These are phyloP conservation scores for Oreamnos americanus DNA, from an alignment of 2,113 vertebrate genomes.

Conservation along the genomic window DNA sequence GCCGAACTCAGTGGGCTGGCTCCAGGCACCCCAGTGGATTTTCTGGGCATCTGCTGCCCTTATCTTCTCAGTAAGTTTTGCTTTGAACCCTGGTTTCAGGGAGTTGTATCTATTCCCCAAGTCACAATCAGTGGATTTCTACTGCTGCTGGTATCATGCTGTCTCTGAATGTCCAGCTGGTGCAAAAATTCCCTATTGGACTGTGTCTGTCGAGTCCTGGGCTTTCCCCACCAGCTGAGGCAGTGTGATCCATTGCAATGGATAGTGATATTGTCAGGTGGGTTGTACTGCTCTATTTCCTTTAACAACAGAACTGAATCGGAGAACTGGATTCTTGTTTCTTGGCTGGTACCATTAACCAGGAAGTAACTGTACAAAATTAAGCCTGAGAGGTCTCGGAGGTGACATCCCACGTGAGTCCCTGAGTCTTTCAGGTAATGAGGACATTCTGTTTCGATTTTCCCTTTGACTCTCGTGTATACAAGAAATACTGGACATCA, in stretches of 20 bases:
- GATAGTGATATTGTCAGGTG: slow-evolving; percentile 54
- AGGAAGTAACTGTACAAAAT: neutral
- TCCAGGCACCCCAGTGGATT: neutral
- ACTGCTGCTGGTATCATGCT: neutral
- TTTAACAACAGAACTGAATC: fast-evolving
- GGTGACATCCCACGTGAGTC: slow-evolving; percentile 62
- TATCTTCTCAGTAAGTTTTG: neutral
- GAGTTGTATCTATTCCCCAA: neutral
- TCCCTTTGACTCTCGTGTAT: neutral
- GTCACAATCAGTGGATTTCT: neutral
- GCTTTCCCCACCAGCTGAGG: slow-evolving; percentile 52
- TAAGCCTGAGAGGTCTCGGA: neutral
- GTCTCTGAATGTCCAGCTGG: slow-evolving; percentile 53
- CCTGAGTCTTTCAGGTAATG: slow-evolving; percentile 45
- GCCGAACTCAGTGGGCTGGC: neutral
- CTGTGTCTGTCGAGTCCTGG: fast-evolving
- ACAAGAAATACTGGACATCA: slow-evolving; percentile 74
- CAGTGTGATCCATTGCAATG: neutral
- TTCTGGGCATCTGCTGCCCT: neutral
- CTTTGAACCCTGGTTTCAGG: neutral
- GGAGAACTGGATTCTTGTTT: slow-evolving; percentile 18
- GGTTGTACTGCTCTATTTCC: slow-evolving; percentile 45
- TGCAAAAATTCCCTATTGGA: neutral
- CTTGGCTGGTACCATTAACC: slow-evolving; percentile 59
- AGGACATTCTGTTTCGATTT: neutral